Evolutionary conservation across 2,888 invertebrate species (phyloP).

Genomic region (Napeogenes inachia): DNA sequence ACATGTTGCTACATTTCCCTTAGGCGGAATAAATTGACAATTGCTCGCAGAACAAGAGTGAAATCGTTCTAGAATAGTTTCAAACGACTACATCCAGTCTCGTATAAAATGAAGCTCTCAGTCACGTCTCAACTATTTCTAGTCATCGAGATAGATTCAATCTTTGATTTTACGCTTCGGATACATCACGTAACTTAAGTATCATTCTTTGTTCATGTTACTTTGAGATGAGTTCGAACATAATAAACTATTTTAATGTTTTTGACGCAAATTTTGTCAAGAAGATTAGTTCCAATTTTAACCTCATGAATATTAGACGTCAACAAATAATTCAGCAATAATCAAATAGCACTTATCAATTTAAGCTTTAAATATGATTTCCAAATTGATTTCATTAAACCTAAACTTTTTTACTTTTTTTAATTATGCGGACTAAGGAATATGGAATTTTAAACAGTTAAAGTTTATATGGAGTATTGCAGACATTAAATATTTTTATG

Average conservation of each 20-base stretch:
- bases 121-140: constrained; percentile 45
- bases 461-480: too few species aligned
- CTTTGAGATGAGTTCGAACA: constrained; percentile 1
- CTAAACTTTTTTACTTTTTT: too few species aligned
- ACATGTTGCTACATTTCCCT: constrained; percentile 28
- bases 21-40: constrained; percentile 30
- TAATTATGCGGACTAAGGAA: too few species aligned
- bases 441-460: too few species aligned
- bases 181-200: constrained; percentile 18
- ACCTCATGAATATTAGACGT: too few species aligned
- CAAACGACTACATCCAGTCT: constrained; percentile 46
- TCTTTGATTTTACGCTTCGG: constrained; percentile 24
- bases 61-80: constrained; percentile 46
- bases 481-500: too few species aligned
- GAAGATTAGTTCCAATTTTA: neutral
- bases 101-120: constrained; percentile 43
- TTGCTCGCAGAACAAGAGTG: constrained; percentile 36
- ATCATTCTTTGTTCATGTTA: constrained; percentile 10
- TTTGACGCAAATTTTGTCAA: too few species aligned
- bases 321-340: too few species aligned
- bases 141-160: constrained; percentile 23
- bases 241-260: neutral
- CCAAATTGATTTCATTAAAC: too few species aligned
- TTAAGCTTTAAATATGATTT: too few species aligned
- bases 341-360: too few species aligned